A percentile compares a stretch with the other conserved stretches of the same genome.
These are phyloP conservation scores for Patagioenas fasciata DNA, from an alignment of 2,113 vertebrate species.

Conservation along the genomic window DNA sequence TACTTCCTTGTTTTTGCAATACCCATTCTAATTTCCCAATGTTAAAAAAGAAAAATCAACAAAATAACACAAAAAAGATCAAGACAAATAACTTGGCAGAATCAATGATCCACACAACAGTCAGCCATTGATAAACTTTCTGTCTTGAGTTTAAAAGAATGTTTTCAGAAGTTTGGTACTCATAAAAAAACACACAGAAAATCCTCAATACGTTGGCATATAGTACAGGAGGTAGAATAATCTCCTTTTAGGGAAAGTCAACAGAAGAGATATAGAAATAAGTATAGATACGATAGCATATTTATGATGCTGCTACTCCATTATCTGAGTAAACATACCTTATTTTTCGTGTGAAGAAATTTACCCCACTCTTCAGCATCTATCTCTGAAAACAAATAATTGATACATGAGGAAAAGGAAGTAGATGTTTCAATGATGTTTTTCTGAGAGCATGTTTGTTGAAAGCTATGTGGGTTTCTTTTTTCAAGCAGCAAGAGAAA, in stretches of 20 bases:
- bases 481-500: neutral
- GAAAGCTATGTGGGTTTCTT: neutral
- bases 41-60: neutral
- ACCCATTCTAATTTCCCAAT: neutral
- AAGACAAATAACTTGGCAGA: neutral
- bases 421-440: neutral
- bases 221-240: neutral
- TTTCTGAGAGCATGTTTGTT: neutral
- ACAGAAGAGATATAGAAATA: neutral
- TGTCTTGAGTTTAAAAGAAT: neutral
- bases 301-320: neutral
- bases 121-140: neutral
- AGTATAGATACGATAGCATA: neutral
- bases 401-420: neutral
- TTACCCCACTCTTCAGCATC: constrained; percentile 98
- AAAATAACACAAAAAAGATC: neutral
- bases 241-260: neutral
- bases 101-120: neutral
- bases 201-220: neutral
- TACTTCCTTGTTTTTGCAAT: neutral
- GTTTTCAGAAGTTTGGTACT: neutral
- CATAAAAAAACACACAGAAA: neutral
- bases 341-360: constrained; percentile 98
- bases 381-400: constrained; percentile 82
- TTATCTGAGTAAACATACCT: constrained; percentile 77